These are phyloP conservation scores for Cecidostiba fungosa DNA, from an alignment of 2,888 invertebrate genomes.

Conservation along the genomic window DNA sequence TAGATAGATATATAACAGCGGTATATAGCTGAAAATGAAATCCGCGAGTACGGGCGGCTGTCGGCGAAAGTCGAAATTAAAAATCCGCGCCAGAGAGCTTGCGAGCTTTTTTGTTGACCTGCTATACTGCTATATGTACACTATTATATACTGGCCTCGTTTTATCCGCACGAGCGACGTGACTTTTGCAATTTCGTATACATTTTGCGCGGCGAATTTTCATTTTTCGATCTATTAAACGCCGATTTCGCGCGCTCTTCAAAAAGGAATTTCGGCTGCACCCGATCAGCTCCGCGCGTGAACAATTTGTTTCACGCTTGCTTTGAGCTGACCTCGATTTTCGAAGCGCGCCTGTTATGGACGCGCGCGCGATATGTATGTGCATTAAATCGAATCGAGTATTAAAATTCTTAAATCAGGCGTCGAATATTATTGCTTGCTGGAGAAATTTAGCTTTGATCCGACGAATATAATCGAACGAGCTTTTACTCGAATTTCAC, in stretches of 20 bases:
- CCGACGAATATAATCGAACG: no score
- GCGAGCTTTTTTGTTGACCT: background rate
- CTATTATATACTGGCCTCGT: background rate
- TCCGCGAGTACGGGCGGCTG: background rate
- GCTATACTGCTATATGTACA: background rate
- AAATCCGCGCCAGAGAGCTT: background rate
- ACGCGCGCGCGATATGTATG: background rate
- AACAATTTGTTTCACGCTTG: background rate
- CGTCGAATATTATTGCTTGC: no score
- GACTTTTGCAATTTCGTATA: slow-evolving; percentile 17
- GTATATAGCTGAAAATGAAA: slow-evolving; percentile 23
- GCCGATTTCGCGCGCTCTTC: background rate
- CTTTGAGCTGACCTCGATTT: slow-evolving; percentile 3
- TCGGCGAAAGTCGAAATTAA: slow-evolving; percentile 30
- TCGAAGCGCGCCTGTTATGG: background rate
- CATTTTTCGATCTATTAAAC: slow-evolving; percentile 24
- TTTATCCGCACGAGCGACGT: background rate
- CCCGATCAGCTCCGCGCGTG: background rate
- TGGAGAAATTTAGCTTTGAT: no score
- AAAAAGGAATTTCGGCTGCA: background rate
- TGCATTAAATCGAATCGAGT: background rate
- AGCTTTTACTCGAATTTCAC: no score
- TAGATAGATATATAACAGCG: background rate
- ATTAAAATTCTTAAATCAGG: background rate
- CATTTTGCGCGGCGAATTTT: background rate